Evolutionary conservation across 2,113 vertebrate genomes (phyloP).

Genomic region (Rhynchomys soricoides): DNA sequence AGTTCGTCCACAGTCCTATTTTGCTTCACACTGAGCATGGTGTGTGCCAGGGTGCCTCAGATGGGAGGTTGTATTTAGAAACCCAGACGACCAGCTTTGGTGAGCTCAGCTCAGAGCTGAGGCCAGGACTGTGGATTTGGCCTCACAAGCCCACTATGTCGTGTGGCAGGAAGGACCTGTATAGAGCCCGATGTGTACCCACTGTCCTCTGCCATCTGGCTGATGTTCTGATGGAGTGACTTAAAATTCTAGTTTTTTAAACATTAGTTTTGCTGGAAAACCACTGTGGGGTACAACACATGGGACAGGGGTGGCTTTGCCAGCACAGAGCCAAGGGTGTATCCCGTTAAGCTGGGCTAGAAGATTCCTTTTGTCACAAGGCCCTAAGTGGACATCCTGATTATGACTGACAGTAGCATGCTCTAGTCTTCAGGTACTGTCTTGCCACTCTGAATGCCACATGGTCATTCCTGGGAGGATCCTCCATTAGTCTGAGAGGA

Average conservation of each 20-base stretch:
- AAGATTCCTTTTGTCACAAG: constrained; percentile 36
- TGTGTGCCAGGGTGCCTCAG: neutral
- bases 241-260: neutral
- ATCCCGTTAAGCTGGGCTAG: constrained; percentile 74
- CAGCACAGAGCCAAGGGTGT: constrained; percentile 73
- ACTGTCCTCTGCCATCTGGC: neutral
- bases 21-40: neutral
- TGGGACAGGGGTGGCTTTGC: neutral
- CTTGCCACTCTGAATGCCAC: neutral
- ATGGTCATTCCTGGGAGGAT: neutral
- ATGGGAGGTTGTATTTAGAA: neutral
- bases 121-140: neutral
- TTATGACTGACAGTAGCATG: neutral
- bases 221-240: neutral
- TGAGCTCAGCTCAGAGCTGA: neutral
- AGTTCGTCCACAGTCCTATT: neutral
- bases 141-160: too few species aligned
- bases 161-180: accelerated
- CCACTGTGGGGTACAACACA: constrained; percentile 12
- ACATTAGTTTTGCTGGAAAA: neutral
- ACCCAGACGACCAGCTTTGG: too few species aligned
- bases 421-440: neutral
- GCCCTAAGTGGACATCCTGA: neutral
- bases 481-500: neutral
- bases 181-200: accelerated